Evolutionary conservation across 2,888 invertebrate genomes (phyloP), one percentile per base, ranked within the genome.

Genomic region (Athripsodes cinereus): DNA sequence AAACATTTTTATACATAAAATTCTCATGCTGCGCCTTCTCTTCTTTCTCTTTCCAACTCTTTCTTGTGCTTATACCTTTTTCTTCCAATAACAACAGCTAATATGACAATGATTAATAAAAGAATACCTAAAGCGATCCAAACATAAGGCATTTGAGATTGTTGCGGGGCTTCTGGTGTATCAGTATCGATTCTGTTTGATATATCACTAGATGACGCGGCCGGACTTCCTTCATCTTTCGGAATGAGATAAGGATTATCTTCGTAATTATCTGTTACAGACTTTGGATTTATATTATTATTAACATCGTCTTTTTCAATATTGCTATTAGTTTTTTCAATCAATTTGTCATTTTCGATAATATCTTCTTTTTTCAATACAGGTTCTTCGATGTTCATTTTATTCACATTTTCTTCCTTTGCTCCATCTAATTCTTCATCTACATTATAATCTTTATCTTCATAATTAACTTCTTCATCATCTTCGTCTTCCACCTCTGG

Each of bases 31-130:
- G 52, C 49, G 16, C 63, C 63, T 11, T 76, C 72, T 65, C 74
- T 74, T 66, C 78, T 70, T 64, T 79, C 75, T 65, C 72, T 74
- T 58, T 78, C 77, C 40, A 79, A 63, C 60, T 77, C 72, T 68
- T 78, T 79, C 64, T 76, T 75, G 62, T 79, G 79, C 63, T 69
- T 78, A 52, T 78, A 77, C n/a, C 79, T 73, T 67, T 78, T 79
- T 58, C 74, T 72, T 2, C 74, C 78, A 57, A 79, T 75, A 62
- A 79, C 74, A 58, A 74, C 75, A 64, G 76, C 71, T 65, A 76
- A 67, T 51, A 75, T 68, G 57, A 76, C 69, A 3, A 79, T 70
- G 13, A 72, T 72, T 49, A 79, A 53, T 2, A 75, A 75, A 8
- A 63, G 46, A 40, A 78, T 73, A n/a, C 70, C 76, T 62, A 79